These are phyloP conservation scores for Toxotes chatareus DNA, from an alignment of 2,113 vertebrate genomes.

Conservation along the genomic window DNA sequence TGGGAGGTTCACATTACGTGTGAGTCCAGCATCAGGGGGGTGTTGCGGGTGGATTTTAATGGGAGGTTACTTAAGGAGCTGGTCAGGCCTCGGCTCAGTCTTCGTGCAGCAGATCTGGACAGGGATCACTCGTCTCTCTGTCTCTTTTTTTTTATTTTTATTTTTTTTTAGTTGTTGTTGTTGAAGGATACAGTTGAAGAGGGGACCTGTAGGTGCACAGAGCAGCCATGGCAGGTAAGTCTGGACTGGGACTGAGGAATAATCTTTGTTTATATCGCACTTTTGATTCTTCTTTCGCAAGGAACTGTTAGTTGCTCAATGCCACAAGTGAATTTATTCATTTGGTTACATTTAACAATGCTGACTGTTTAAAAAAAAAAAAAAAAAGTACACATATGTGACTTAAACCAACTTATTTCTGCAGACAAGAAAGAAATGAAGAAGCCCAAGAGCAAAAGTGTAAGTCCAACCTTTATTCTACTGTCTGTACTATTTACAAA, in stretches of 20 bases:
- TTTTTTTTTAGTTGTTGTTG: not conserved
- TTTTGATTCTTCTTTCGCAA: not conserved
- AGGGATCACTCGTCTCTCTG: constrained; percentile 1
- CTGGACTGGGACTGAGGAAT: not conserved
- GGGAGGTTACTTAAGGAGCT: constrained; percentile 55
- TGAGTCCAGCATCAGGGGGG: constrained; percentile 48
- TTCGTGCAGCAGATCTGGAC: not conserved
- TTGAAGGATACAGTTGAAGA: constrained; percentile 45
- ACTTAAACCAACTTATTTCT: not conserved
- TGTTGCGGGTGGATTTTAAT: not conserved
- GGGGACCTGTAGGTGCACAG: not conserved
- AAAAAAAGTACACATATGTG: too few species aligned
- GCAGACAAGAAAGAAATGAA: constrained; percentile 46
- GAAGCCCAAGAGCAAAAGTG: constrained; percentile 57
- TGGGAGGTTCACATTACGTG: constrained; percentile 14
- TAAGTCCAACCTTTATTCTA: constrained; percentile 43
- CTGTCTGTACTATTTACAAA: not conserved
- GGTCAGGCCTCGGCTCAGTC: not conserved
- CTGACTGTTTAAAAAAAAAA: not conserved
- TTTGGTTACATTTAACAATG: not conserved
- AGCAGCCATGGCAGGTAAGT: constrained; percentile 79
- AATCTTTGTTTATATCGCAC: not conserved
- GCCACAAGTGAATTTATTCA: not conserved
- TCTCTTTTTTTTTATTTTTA: constrained; percentile 19
- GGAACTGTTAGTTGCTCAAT: not conserved